A percentile compares a stretch with the other conserved stretches of the same genome.
Evolutionary conservation across 2,888 invertebrate species (phyloP).

Genomic region (Rhaphigaster nebulosa): DNA sequence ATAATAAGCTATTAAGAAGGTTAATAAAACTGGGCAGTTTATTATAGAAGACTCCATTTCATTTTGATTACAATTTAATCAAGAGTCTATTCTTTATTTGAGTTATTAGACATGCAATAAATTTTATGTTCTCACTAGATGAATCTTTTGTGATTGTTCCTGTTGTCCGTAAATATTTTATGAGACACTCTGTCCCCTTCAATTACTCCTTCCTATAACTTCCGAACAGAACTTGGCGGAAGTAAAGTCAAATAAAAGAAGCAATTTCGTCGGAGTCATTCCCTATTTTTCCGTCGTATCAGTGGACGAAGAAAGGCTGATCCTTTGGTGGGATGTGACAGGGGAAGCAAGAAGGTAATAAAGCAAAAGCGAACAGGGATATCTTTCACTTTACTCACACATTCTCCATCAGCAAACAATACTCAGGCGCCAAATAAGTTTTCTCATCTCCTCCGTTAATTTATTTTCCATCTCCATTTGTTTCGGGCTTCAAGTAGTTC

Average conservation of each 20-base stretch:
- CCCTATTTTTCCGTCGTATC: neutral
- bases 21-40: neutral
- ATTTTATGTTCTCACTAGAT: neutral
- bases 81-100: neutral
- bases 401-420: conserved; percentile 13
- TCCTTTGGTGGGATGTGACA: conserved; percentile 42
- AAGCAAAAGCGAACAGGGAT: conserved; percentile 33
- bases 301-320: neutral
- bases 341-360: conserved; percentile 33
- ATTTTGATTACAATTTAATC: neutral
- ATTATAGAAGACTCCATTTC: neutral
- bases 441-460: neutral
- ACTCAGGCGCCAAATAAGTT: neutral
- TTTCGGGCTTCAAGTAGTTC: neutral
- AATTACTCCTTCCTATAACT: neutral
- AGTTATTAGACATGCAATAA: neutral
- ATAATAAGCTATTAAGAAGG: neutral
- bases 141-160: neutral
- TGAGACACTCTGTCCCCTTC: neutral
- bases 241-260: conserved; percentile 30
- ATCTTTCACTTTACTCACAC: conserved; percentile 8
- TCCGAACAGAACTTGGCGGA: neutral
- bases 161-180: neutral
- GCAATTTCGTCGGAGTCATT: conserved; percentile 13
- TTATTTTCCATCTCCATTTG: neutral